phyloP scores from a whole-genome alignment of 1,140 invertebrate species.

The Eulimnadia texana region DNA sequence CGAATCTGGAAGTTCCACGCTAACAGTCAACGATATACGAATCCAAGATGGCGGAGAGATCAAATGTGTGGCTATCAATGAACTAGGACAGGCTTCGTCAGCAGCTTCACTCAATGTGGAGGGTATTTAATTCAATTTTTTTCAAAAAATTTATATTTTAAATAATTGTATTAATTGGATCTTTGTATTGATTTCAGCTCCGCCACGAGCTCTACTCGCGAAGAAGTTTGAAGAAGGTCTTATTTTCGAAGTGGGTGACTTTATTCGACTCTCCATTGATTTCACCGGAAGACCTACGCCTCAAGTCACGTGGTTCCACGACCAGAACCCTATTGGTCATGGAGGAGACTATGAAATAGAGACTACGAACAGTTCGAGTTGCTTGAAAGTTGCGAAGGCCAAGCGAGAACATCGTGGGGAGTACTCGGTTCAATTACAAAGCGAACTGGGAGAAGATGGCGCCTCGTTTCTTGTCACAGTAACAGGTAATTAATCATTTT shows the following conservation, averaged over 20 bases:
- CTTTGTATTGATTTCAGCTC: constrained; percentile 35
- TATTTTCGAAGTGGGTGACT: constrained; percentile 74
- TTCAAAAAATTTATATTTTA: neutral
- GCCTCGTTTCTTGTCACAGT: constrained; percentile 70
- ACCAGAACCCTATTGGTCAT: constrained; percentile 45
- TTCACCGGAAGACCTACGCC: constrained; percentile 76
- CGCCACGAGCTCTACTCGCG: constrained; percentile 58
- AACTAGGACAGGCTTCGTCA: constrained; percentile 57
- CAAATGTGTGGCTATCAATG: constrained; percentile 72
- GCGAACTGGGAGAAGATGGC: constrained; percentile 63
- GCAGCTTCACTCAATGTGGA: constrained; percentile 55
- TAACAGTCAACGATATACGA: constrained; percentile 22
- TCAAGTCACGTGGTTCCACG: constrained; percentile 66
- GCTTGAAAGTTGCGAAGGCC: constrained; percentile 55
- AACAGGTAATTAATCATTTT: constrained; percentile 39
- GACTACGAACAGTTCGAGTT: constrained; percentile 48
- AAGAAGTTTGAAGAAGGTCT: constrained; percentile 72
- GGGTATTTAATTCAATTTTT: constrained; percentile 33
- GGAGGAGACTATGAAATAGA: constrained; percentile 45
- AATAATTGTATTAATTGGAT: constrained; percentile 9
- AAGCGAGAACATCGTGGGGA: constrained; percentile 64
- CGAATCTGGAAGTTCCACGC: constrained; percentile 10
- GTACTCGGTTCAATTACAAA: constrained; percentile 63
- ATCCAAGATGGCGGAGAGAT: constrained; percentile 42
- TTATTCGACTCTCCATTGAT: constrained; percentile 71